Evolutionary conservation across 1,140 invertebrate genomes (phyloP).

Genomic region (Plectrocnemia conspersa): DNA sequence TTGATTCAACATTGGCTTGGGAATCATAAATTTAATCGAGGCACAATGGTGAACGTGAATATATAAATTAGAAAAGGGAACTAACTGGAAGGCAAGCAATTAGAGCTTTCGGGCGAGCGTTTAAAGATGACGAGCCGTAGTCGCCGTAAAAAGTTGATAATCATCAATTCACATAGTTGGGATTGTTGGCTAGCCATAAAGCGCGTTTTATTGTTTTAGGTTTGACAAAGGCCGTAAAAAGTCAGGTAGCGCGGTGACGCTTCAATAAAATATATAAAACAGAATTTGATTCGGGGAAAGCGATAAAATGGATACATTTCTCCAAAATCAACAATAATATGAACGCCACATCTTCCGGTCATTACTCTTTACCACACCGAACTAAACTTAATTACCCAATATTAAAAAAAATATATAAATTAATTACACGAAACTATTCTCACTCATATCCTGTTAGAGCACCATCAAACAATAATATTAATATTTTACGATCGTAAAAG

Average conservation of each 20-base stretch:
- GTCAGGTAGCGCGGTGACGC: constrained; percentile 33
- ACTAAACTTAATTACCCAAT: neutral
- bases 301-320: constrained; percentile 21
- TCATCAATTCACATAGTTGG: constrained; percentile 34
- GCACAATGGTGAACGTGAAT: constrained; percentile 8
- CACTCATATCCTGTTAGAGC: neutral
- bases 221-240: constrained; percentile 35
- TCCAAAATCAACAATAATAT: too few species aligned
- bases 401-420: neutral
- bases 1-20: too few species aligned
- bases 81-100: constrained; percentile 27
- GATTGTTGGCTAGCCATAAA: constrained; percentile 32
- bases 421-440: neutral
- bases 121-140: constrained; percentile 13
- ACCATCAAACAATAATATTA: neutral
- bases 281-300: constrained; percentile 29
- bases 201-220: constrained; percentile 34
- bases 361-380: neutral
- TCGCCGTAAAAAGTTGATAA: constrained; percentile 31
- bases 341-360: too few species aligned
- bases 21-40: too few species aligned
- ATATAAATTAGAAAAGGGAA: constrained; percentile 6
- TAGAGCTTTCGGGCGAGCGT: constrained; percentile 25
- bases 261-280: constrained; percentile 33
- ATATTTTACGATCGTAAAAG: constrained; percentile 4